Percentiles rank a stretch among this genome's conserved stretches.
Evolutionary conservation across 1,140 invertebrate species (phyloP).

Genomic region (Eufriesea mexicana): DNA sequence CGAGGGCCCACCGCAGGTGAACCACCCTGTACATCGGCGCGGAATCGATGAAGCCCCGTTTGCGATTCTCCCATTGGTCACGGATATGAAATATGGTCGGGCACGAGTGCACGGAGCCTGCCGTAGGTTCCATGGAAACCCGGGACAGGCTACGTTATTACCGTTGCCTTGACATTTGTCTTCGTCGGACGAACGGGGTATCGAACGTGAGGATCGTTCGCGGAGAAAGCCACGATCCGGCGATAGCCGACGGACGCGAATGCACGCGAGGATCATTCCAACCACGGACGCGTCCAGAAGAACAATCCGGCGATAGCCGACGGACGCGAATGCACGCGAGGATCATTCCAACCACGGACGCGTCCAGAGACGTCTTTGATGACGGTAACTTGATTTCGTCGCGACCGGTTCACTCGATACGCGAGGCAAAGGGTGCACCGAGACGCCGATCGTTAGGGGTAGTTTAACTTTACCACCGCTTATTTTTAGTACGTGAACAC

Average conservation of each 20-base stretch:
- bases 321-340: neutral
- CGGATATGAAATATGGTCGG: constrained; percentile 52
- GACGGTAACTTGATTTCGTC: constrained; percentile 6
- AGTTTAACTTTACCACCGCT: neutral
- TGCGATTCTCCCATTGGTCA: constrained; percentile 31
- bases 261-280: neutral
- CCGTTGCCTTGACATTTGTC: constrained; percentile 49
- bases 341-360: too few species aligned
- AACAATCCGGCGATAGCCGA: too few species aligned
- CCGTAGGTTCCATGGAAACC: constrained; percentile 32
- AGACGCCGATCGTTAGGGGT: neutral
- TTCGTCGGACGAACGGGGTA: constrained; percentile 40
- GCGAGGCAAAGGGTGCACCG: neutral
- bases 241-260: neutral
- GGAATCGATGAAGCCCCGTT: constrained; percentile 28
- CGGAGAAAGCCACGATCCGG: neutral
- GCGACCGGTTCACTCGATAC: neutral
- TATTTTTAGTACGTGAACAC: constrained; percentile 2
- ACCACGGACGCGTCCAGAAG: too few species aligned
- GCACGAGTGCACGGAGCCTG: neutral
- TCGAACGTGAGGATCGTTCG: neutral
- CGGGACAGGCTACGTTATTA: constrained; percentile 50
- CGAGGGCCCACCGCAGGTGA: neutral
- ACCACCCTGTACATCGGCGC: neutral
- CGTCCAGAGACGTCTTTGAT: neutral